Percentiles rank a stretch among this genome's conserved stretches.
Evolutionary conservation across 2,888 invertebrate genomes (phyloP).

Genomic region (Leucania comma): DNA sequence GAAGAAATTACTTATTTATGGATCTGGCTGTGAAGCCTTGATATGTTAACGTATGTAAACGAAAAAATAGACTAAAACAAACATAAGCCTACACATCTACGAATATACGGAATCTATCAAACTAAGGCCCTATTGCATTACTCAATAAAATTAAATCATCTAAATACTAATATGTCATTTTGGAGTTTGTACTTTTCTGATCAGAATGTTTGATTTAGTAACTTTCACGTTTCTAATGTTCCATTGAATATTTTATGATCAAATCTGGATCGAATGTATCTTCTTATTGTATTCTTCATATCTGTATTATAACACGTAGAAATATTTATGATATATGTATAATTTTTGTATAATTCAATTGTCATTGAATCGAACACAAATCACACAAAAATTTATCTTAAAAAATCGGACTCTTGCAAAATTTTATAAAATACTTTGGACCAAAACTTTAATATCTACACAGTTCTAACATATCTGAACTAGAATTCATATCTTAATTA

Average conservation of each 20-base stretch:
- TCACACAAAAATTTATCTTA: constrained; percentile 17
- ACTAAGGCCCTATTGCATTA: constrained; percentile 62
- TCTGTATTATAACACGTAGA: constrained; percentile 5
- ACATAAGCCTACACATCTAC: constrained; percentile 52
- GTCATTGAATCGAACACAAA: constrained; percentile 20
- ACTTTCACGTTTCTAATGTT: constrained; percentile 11
- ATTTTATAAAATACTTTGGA: constrained; percentile 76
- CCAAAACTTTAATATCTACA: constrained; percentile 82
- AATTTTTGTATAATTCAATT: constrained; percentile 1
- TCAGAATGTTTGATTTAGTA: constrained; percentile 17
- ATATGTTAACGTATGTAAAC: constrained; percentile 37
- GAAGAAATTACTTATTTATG: constrained; percentile 28
- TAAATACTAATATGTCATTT: constrained; percentile 13
- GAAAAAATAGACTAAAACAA: constrained; percentile 45
- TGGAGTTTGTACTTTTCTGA: constrained; percentile 20
- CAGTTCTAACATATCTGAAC: constrained; percentile 86
- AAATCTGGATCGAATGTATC: constrained; percentile 9
- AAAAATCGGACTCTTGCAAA: constrained; percentile 44
- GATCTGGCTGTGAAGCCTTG: constrained; percentile 22
- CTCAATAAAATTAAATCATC: constrained; percentile 45
- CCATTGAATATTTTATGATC: constrained; percentile 3
- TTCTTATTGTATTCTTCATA: constrained; percentile 25
- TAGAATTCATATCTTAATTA: constrained; percentile 83
- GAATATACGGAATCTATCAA: constrained; percentile 49
- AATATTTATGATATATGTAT: constrained; percentile 24